These are phyloP conservation scores for Pemphigus obesinymphae DNA, from an alignment of 1,140 invertebrate genomes.

Conservation along the genomic window DNA sequence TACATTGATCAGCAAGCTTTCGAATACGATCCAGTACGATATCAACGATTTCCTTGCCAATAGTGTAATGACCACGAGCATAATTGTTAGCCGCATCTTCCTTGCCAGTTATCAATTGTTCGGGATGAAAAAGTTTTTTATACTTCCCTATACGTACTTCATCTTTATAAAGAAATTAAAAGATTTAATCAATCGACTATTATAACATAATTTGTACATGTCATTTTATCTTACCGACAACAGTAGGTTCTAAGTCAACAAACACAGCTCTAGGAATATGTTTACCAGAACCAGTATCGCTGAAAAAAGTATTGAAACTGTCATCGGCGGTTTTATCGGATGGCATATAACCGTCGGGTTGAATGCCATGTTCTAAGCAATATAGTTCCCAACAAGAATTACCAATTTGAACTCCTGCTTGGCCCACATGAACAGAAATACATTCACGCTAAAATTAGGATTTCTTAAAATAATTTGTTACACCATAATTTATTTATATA, in stretches of 20 bases:
- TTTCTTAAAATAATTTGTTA: no score
- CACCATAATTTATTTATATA: no score
- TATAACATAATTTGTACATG: no score
- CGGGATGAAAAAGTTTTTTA: constrained; percentile 59
- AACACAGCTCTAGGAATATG: constrained; percentile 80
- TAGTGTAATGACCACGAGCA: constrained; percentile 65
- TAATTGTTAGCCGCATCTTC: constrained; percentile 67
- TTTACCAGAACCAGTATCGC: constrained; percentile 80
- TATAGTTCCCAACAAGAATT: no score
- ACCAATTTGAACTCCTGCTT: no score
- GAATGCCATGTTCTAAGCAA: no score
- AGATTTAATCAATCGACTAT: no score
- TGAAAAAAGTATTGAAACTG: constrained; percentile 88
- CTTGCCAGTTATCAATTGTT: constrained; percentile 60
- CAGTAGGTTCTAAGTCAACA: constrained; percentile 82
- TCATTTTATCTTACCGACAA: constrained; percentile 61
- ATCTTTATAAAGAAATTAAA: no score
- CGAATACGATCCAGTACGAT: constrained; percentile 64
- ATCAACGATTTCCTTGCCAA: constrained; percentile 72
- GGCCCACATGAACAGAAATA: no score
- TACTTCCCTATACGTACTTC: constrained; percentile 60
- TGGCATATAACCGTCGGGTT: no score
- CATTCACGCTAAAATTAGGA: no score
- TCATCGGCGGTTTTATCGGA: no score
- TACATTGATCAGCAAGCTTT: constrained; percentile 74